Conservation (phyloP, 2,888 invertebrate genomes). For the Julus scandinavius region DNA sequence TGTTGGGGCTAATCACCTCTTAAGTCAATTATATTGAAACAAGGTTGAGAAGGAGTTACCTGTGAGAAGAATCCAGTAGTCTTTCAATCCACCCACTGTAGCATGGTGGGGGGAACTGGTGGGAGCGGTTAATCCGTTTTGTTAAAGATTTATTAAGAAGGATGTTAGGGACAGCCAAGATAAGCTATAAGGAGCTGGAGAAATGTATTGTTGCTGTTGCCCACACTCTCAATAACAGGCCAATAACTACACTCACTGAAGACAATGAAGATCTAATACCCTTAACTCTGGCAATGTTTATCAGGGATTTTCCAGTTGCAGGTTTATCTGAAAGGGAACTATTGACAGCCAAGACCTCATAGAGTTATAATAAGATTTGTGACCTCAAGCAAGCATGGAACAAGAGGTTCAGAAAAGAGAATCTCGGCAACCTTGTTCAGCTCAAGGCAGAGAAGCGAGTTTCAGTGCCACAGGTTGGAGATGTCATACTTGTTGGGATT, state of each 20-base stretch:
- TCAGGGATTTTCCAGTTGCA: not conserved
- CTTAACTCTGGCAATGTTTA: slow-evolving; percentile 49
- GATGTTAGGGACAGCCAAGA: slow-evolving; percentile 53
- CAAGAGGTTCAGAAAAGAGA: not conserved
- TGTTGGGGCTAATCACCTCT: not conserved
- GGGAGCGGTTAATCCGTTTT: slow-evolving; percentile 56
- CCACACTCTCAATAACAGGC: slow-evolving; percentile 55
- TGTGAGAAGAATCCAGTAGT: slow-evolving; percentile 54
- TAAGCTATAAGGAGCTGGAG: slow-evolving; percentile 54
- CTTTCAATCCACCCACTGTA: slow-evolving; percentile 55
- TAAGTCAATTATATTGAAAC: not conserved
- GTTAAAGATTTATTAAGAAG: slow-evolving; percentile 52
- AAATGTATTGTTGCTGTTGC: slow-evolving; percentile 55
- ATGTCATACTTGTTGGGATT: not conserved
- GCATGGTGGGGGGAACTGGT: slow-evolving; percentile 57
- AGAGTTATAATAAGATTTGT: not conserved
- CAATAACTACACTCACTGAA: slow-evolving; percentile 55
- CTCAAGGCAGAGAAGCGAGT: not conserved
- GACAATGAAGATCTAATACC: slow-evolving; percentile 49
- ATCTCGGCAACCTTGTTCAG: not conserved
- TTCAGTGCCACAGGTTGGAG: not conserved
- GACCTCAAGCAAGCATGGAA: not conserved
- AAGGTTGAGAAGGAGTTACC: not conserved
- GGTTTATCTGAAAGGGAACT: not conserved
- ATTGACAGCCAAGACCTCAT: not conserved